Evolutionary conservation across 2,113 vertebrate genomes (phyloP).

Genomic region (Syrmaticus mikado): DNA sequence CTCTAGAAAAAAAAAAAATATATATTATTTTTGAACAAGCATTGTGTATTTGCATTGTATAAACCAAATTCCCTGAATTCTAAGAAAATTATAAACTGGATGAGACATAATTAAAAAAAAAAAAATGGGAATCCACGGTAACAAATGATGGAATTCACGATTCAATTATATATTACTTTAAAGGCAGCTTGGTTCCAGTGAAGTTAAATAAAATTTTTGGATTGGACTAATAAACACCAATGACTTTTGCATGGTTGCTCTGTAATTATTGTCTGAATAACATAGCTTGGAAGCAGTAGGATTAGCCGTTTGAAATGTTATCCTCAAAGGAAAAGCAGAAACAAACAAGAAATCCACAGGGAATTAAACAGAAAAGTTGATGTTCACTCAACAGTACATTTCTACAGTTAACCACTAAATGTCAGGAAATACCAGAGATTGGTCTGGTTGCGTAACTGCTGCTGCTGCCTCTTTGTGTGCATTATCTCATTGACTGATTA

Average conservation of each 20-base stretch:
- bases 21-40: background rate
- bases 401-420: background rate
- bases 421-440: background rate
- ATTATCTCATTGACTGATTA: background rate
- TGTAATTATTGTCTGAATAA: background rate
- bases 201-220: background rate
- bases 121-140: background rate
- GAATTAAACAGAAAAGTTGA: conserved; percentile 2
- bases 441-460: background rate
- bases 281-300: background rate
- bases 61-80: background rate
- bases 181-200: background rate
- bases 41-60: background rate
- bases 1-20: background rate
- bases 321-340: conserved; percentile 1
- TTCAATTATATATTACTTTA: background rate
- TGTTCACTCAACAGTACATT: background rate
- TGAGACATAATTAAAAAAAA: background rate
- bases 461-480: background rate
- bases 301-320: conserved; percentile 26
- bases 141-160: background rate
- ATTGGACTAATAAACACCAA: background rate
- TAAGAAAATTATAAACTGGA: background rate
- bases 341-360: background rate
- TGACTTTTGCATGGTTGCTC: background rate